Evolutionary conservation across 2,113 vertebrate species (phyloP).

Genomic region (Trichechus manatus): DNA sequence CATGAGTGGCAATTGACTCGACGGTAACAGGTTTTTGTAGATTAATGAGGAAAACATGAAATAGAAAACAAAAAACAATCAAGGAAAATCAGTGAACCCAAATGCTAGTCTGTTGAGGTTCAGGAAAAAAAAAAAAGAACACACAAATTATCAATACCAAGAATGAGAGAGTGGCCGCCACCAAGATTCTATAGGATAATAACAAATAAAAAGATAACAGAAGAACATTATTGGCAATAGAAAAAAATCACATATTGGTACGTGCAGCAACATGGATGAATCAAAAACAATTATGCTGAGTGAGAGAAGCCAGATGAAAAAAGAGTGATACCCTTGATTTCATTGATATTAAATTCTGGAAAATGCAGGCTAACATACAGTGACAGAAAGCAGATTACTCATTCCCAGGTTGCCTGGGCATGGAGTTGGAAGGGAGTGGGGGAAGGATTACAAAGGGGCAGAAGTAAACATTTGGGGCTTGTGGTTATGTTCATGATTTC

Average conservation of each 20-base stretch:
- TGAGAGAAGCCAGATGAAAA: too few relatives aligned
- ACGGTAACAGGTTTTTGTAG: too few relatives aligned
- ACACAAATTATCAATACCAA: neutral
- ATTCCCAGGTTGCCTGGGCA: neutral
- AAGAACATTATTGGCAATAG: neutral
- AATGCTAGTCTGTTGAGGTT: neutral
- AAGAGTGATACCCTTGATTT: too few relatives aligned
- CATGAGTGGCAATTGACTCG: too few relatives aligned
- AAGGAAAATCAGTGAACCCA: neutral
- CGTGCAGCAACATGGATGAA: too few relatives aligned
- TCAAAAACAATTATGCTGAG: too few relatives aligned
- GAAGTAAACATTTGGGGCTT: neutral
- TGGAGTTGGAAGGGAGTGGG: neutral
- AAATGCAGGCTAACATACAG: too few relatives aligned
- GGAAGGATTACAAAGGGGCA: neutral
- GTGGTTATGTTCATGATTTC: neutral
- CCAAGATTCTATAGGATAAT: neutral
- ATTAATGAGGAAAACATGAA: neutral
- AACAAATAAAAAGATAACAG: neutral
- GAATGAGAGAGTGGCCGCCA: neutral
- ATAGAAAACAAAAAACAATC: neutral
- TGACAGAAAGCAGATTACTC: neutral
- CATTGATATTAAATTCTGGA: too few relatives aligned
- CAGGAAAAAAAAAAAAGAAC: neutral
- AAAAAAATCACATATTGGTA: neutral